Conservation (phyloP, 2,888 invertebrate genomes). For the Agonopterix heracliana region DNA sequence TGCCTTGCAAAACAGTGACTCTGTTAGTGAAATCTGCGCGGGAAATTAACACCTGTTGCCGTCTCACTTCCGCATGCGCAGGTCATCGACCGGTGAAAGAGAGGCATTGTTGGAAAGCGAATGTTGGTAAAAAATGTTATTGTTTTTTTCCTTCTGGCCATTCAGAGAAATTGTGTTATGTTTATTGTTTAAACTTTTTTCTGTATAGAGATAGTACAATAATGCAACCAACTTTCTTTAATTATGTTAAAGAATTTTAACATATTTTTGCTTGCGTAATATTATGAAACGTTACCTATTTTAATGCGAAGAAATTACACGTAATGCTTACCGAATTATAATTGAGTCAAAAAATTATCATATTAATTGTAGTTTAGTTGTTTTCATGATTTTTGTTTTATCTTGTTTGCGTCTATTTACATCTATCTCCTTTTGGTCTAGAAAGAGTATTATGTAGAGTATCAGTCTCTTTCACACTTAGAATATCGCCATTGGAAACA, state of each 20-base stretch:
- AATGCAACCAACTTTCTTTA: neutral
- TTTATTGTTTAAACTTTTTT: neutral
- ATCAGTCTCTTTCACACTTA: too few species aligned
- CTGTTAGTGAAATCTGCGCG: constrained; percentile 16
- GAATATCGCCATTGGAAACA: too few species aligned
- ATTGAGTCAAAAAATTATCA: too few species aligned
- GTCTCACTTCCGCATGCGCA: constrained; percentile 19
- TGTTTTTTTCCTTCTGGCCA: constrained; percentile 10
- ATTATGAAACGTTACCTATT: too few species aligned
- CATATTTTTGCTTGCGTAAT: too few species aligned
- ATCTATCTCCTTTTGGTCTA: too few species aligned
- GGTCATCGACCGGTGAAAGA: constrained; percentile 24
- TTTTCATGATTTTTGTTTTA: too few species aligned
- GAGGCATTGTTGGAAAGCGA: constrained; percentile 22
- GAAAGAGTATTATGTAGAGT: too few species aligned
- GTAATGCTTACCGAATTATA: too few species aligned
- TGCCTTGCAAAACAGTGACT: constrained; percentile 12
- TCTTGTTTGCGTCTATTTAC: too few species aligned
- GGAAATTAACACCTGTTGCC: constrained; percentile 16
- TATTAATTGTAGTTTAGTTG: too few species aligned
- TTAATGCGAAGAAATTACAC: too few species aligned
- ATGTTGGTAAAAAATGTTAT: constrained; percentile 18
- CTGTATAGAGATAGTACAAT: neutral
- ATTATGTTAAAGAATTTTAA: neutral
- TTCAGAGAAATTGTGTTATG: constrained; percentile 3